Base-by-base conservation (phyloP, 2,113 vertebrate genomes). In the Xyrauchen texanus region DNA sequence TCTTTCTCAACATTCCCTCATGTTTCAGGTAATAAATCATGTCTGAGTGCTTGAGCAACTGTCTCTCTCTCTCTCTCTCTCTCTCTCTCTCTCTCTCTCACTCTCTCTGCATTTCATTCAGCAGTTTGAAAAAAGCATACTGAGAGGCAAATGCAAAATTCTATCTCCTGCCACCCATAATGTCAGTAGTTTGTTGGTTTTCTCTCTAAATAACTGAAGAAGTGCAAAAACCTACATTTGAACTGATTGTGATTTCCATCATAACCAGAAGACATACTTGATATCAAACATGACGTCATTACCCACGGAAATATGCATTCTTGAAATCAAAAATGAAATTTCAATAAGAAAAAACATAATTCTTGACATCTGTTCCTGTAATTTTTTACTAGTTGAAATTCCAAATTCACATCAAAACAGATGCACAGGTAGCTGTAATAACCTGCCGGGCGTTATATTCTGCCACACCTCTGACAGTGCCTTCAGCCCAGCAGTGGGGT, bases 11-110 rank as follows among this genome's bases (percentile, higher is more conserved):
- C 72, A 79, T 81, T 77, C 78, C 62, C 53, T 58, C 49, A 72
- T 75, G 79, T 67, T 65, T 64, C 53, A 57, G 57, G 77, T 77
- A 82, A 85, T 85, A 82, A 85, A 82, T 82, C 80, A 82, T 79
- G 63, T 77, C 72, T 42, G 63, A 13, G 80, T 34, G 21, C 21
- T 34, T 34, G 21, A 34, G 21, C 21, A 34, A 34, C 21, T 76
- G 13, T 49, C 46, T 68, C n/a, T 68, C 42, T 70, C 2, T 70
- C 63, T 70, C 74, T 85, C 81, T 84, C 77, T 78, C 81, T 47
- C 61, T 77, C 53, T 58, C 15, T 13, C 51, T 61, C 4, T 15
- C n/a, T n/a, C 57, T 53, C 21, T 34, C 21, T 34, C 21, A 1
- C 21, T 34, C 21, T 34, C 21, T 34, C 52, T 12, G 10, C 3